Conservation (phyloP, 2,797 vertebrate species). For the Enteromius viviparus region DNA sequence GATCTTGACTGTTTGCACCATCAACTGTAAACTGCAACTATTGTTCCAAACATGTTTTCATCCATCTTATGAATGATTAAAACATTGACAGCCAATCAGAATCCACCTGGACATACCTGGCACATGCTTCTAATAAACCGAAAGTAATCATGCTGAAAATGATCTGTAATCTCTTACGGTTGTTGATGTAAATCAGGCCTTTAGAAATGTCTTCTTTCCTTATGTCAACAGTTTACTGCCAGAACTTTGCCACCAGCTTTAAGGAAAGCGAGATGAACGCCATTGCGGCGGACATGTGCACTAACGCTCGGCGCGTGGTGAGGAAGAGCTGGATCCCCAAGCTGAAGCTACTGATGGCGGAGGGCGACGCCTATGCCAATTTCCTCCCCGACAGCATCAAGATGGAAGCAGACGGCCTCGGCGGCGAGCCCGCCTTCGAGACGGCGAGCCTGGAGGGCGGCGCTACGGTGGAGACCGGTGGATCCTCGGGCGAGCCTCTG, state of each 20-base stretch:
- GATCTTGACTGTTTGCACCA: too few species aligned
- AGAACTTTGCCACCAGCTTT: slow-evolving; percentile 88
- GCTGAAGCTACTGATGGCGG: slow-evolving; percentile 80
- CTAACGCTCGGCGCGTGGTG: slow-evolving; percentile 84
- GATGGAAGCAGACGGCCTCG: slow-evolving; percentile 79
- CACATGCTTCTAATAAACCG: neutral
- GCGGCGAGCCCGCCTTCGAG: slow-evolving; percentile 72
- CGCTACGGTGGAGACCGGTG: slow-evolving; percentile 66
- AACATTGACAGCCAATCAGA: neutral
- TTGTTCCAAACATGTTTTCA: too few species aligned
- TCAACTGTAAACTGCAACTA: too few species aligned
- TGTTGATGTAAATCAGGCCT: neutral
- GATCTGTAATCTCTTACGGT: neutral
- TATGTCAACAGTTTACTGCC: slow-evolving; percentile 80
- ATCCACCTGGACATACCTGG: neutral
- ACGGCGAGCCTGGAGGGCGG: slow-evolving; percentile 71
- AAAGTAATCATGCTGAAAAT: neutral
- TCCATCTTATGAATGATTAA: neutral
- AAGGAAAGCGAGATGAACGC: slow-evolving; percentile 89
- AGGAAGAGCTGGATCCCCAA: slow-evolving; percentile 88
- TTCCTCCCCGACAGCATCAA: slow-evolving; percentile 82
- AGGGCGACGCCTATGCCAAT: slow-evolving; percentile 80
- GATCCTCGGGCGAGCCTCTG: slow-evolving; percentile 57
- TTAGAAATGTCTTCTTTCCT: neutral
- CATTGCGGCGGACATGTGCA: slow-evolving; percentile 87